A percentile compares a stretch with the other conserved stretches of the same genome.
Evolutionary conservation across 35 echinoderm and acorn worm genomes (phyloP).

Genomic region (Diadema setosum): DNA sequence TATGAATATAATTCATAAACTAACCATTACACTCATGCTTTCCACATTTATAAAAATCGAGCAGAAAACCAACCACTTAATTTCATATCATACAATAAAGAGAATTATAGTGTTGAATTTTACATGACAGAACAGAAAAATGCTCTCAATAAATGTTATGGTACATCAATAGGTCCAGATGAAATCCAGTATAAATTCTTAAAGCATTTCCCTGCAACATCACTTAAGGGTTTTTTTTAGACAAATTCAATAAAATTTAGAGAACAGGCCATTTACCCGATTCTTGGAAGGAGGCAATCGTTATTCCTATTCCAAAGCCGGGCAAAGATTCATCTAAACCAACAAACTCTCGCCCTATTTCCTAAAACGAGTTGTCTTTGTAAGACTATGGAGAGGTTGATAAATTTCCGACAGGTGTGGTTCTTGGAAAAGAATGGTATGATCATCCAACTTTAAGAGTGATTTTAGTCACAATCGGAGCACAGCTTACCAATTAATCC

Average conservation of each 20-base stretch:
- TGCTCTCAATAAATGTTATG: background rate
- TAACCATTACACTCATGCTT: background rate
- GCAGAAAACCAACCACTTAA: background rate
- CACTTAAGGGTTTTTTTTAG: background rate
- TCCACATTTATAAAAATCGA: slow-evolving; percentile 1
- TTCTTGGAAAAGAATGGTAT: too few species aligned
- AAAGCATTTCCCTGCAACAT: background rate
- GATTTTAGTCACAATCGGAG: too few species aligned
- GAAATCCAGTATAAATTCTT: background rate
- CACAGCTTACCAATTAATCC: too few species aligned
- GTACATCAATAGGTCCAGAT: background rate
- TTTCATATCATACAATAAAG: background rate
- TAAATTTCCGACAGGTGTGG: too few species aligned
- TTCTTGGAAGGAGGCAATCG: background rate
- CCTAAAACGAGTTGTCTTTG: too few species aligned
- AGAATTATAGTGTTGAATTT: background rate
- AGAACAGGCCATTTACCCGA: background rate
- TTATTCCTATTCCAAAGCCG: background rate
- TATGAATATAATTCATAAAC: background rate
- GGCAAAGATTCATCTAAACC: background rate
- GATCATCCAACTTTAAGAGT: too few species aligned
- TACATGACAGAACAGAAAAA: background rate
- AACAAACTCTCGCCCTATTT: too few species aligned
- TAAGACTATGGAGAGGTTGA: too few species aligned
- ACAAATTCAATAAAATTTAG: background rate